Evolutionary conservation across 2,888 invertebrate genomes (phyloP).

Genomic region (Drosophila melanosoma): DNA sequence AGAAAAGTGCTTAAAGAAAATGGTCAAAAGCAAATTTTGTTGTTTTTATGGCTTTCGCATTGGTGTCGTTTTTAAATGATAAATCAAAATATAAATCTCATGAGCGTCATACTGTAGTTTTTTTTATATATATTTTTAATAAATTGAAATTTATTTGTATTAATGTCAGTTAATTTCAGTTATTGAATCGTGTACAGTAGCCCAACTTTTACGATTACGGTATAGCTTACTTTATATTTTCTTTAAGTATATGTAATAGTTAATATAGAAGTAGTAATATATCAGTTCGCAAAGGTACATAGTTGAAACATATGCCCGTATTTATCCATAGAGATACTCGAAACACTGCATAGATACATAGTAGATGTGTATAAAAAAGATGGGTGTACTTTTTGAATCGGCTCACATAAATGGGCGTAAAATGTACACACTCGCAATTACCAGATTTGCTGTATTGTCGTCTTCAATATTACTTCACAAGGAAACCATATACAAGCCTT

Average conservation of each 20-base stretch:
- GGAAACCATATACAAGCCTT: slow-evolving; percentile 6
- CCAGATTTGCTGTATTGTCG: neutral
- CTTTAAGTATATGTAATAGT: slow-evolving; percentile 12
- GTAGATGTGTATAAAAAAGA: slow-evolving; percentile 22
- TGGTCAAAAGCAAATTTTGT: slow-evolving; percentile 5
- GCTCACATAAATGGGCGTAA: neutral
- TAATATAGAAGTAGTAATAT: too few species aligned
- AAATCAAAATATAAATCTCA: slow-evolving; percentile 40
- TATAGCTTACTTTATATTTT: slow-evolving; percentile 10
- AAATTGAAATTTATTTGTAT: slow-evolving; percentile 21
- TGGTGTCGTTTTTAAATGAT: slow-evolving; percentile 36
- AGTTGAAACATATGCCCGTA: slow-evolving; percentile 32
- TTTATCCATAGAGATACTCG: slow-evolving; percentile 14
- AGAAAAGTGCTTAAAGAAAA: neutral
- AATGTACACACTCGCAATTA: neutral
- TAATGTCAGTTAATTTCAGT: slow-evolving; percentile 13
- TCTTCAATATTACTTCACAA: neutral
- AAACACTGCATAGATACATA: slow-evolving; percentile 26
- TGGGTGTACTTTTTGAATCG: neutral
- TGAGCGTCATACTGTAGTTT: slow-evolving; percentile 57
- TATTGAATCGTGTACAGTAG: slow-evolving; percentile 54
- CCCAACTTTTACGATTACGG: slow-evolving; percentile 57
- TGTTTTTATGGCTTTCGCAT: slow-evolving; percentile 4
- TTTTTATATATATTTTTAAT: slow-evolving; percentile 23
- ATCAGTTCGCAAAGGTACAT: slow-evolving; percentile 12